Conservation (phyloP, 2,797 vertebrate species). For the Spea hammondii region DNA sequence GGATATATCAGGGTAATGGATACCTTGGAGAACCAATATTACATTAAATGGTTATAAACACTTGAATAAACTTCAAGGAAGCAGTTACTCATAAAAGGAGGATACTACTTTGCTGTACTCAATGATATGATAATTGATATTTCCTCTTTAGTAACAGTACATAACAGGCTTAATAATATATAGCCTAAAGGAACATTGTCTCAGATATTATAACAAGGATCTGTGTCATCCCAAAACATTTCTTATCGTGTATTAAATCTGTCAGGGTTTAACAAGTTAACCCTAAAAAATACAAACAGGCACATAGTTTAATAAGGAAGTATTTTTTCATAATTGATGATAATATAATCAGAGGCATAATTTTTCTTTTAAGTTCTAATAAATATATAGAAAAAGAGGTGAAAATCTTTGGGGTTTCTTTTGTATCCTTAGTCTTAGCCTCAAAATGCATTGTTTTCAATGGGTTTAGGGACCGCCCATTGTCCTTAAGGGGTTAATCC, state of each 20-base stretch:
- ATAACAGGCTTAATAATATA: conserved; percentile 79
- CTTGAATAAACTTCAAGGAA: conserved; percentile 83
- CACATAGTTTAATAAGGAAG: conserved; percentile 14
- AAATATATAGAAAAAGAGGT: too few relatives aligned
- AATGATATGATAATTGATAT: conserved; percentile 83
- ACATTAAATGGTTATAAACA: conserved; percentile 83
- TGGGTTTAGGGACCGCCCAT: too few relatives aligned
- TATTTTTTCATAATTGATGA: too few relatives aligned
- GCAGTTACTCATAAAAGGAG: conserved; percentile 76
- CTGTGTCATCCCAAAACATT: conserved; percentile 71
- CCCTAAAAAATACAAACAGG: conserved; percentile 2
- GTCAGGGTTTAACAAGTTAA: conserved; percentile 37
- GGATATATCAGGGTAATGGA: conserved; percentile 81
- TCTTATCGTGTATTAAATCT: conserved; percentile 51
- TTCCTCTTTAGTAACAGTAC: conserved; percentile 79
- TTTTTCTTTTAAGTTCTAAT: too few relatives aligned
- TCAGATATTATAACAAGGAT: conserved; percentile 65
- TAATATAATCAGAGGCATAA: too few relatives aligned
- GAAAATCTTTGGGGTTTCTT: too few relatives aligned
- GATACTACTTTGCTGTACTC: conserved; percentile 81
- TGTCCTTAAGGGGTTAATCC: too few relatives aligned
- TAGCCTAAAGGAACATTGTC: conserved; percentile 67
- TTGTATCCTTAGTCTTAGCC: too few relatives aligned
- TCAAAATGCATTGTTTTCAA: too few relatives aligned
- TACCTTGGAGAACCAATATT: conserved; percentile 79